These are phyloP conservation scores for Augiades crinisus DNA, from an alignment of 2,888 invertebrate genomes.

Conservation along the genomic window DNA sequence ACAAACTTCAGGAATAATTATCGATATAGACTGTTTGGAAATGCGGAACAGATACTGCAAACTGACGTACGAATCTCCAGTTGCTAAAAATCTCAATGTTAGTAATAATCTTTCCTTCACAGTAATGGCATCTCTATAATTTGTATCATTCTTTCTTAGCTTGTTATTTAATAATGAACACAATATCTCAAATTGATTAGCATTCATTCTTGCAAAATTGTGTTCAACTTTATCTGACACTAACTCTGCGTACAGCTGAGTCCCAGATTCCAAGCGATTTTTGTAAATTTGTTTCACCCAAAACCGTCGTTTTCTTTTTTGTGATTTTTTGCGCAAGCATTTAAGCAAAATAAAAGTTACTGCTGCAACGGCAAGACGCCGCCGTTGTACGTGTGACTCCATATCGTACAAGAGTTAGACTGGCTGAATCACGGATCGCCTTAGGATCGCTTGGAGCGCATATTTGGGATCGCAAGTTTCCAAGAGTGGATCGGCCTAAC, in stretches of 20 bases:
- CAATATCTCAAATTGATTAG: slow-evolving; percentile 34
- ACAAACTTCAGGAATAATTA: slow-evolving; percentile 35
- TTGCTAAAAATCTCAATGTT: slow-evolving; percentile 35
- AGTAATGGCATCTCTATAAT: slow-evolving; percentile 34
- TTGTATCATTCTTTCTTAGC: slow-evolving; percentile 31
- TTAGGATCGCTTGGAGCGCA: slow-evolving; percentile 28
- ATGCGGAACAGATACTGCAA: slow-evolving; percentile 32
- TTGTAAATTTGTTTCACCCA: slow-evolving; percentile 30
- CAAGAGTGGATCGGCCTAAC: slow-evolving; percentile 30
- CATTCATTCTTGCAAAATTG: slow-evolving; percentile 36
- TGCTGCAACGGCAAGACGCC: slow-evolving; percentile 34
- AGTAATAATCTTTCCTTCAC: slow-evolving; percentile 34
- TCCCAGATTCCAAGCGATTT: slow-evolving; percentile 29
- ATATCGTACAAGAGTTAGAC: slow-evolving; percentile 31
- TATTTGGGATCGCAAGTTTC: slow-evolving; percentile 30
- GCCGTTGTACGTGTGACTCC: slow-evolving; percentile 35
- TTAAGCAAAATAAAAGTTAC: slow-evolving; percentile 33
- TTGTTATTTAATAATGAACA: slow-evolving; percentile 34
- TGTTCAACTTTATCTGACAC: slow-evolving; percentile 31
- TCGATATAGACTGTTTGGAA: slow-evolving; percentile 34
- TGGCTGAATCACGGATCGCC: slow-evolving; percentile 32
- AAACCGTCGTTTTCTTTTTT: slow-evolving; percentile 28
- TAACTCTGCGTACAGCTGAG: slow-evolving; percentile 26
- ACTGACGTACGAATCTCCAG: slow-evolving; percentile 35
- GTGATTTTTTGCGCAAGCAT: slow-evolving; percentile 28